These are phyloP conservation scores for Eidolon helvum DNA, from an alignment of 2,113 vertebrate species.

Conservation along the genomic window DNA sequence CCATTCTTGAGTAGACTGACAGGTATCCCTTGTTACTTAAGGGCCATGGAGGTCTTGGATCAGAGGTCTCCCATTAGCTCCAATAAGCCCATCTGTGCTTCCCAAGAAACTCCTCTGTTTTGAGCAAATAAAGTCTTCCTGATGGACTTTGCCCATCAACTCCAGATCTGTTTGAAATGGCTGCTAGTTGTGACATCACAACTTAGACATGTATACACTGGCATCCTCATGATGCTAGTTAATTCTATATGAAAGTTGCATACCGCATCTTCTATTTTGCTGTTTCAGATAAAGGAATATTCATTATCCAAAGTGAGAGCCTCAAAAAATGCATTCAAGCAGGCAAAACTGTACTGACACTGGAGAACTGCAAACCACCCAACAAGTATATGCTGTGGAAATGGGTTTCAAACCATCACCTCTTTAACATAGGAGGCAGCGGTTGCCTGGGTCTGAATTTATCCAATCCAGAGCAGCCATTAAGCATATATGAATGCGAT, in stretches of 20 bases:
- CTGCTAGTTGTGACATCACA: not conserved
- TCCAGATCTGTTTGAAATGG: not conserved
- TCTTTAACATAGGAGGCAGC: constrained; percentile 90
- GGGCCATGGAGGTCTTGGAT: not conserved
- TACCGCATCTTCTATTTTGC: not conserved
- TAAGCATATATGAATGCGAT: constrained; percentile 90
- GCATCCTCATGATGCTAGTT: not conserved
- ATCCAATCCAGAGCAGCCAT: constrained; percentile 80
- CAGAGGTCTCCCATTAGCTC: not conserved
- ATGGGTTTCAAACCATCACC: constrained; percentile 91
- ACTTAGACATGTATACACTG: not conserved
- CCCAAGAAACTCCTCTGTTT: not conserved
- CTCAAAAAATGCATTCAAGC: constrained; percentile 86
- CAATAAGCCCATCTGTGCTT: not conserved
- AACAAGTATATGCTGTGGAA: constrained; percentile 93
- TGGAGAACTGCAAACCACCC: constrained; percentile 87
- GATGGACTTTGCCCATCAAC: not conserved
- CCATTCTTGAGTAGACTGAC: not conserved
- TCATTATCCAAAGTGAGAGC: constrained; percentile 89
- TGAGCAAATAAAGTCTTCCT: not conserved
- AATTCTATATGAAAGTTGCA: not conserved
- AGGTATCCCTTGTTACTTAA: not conserved
- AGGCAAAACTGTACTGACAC: constrained; percentile 80
- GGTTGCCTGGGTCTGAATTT: constrained; percentile 91
- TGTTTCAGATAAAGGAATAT: constrained; percentile 88